Conservation (phyloP, 1,140 invertebrate species). For the Ceratina japonica region DNA sequence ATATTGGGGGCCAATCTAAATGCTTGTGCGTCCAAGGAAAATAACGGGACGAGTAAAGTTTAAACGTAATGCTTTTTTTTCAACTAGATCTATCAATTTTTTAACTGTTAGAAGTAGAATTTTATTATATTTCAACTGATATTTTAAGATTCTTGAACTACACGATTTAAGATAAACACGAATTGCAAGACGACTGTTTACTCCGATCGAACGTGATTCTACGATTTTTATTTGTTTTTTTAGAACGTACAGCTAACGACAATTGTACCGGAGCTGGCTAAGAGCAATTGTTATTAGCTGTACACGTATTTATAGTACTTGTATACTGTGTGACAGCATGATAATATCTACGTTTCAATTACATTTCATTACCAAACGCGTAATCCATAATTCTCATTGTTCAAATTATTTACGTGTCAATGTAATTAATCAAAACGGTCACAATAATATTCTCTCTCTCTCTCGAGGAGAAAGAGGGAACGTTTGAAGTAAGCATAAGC, state of each 20-base stretch:
- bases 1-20: constrained; percentile 67
- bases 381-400: neutral
- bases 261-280: no score
- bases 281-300: no score
- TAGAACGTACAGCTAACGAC: no score
- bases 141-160: no score
- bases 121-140: no score
- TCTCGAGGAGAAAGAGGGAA: neutral
- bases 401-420: neutral
- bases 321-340: constrained; percentile 29
- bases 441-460: neutral
- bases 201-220: no score
- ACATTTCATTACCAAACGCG: constrained; percentile 10
- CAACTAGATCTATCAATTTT: constrained; percentile 25
- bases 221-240: no score
- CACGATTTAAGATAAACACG: no score
- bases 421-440: constrained; percentile 7
- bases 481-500: neutral
- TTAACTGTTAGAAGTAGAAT: constrained; percentile 5
- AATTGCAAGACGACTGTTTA: no score
- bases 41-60: constrained; percentile 26
- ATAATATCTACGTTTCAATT: constrained; percentile 27
- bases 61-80: constrained; percentile 8
- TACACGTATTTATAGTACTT: constrained; percentile 11
- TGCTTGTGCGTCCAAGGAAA: constrained; percentile 40